These are phyloP conservation scores for Chitala chitala DNA, from an alignment of 2,113 vertebrate species.

Conservation along the genomic window DNA sequence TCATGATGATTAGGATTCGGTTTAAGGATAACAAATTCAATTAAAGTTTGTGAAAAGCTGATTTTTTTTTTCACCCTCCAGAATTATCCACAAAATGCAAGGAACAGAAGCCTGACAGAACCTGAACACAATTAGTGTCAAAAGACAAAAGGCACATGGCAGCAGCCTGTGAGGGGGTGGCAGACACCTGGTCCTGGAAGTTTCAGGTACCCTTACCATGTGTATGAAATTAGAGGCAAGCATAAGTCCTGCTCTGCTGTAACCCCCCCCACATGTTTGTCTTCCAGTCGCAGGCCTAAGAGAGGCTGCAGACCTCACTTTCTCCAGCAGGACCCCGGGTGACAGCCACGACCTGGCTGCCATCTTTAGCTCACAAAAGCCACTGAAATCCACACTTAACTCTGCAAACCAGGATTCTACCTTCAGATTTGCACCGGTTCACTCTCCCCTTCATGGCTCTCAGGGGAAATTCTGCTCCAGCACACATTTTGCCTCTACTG, in stretches of 20 bases:
- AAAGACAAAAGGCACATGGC: neutral
- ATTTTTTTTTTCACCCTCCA: conserved; percentile 23
- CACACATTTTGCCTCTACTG: conserved; percentile 61
- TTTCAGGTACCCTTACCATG: neutral
- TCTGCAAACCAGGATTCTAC: no score
- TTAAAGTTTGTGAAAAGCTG: conserved; percentile 20
- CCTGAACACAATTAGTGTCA: conserved; percentile 16
- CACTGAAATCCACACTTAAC: no score
- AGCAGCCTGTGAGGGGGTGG: neutral
- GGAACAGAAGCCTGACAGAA: conserved; percentile 21
- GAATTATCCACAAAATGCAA: conserved; percentile 8
- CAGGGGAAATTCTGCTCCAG: conserved; percentile 65
- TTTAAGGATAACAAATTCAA: conserved; percentile 21
- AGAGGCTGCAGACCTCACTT: no score
- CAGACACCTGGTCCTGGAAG: neutral
- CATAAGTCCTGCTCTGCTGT: neutral
- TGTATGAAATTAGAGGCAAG: neutral
- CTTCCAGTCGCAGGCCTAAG: no score
- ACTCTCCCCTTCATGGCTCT: conserved; percentile 34
- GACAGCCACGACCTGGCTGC: no score
- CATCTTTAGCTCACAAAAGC: no score
- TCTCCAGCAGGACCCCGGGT: no score
- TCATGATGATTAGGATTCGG: conserved; percentile 5
- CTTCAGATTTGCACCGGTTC: neutral
- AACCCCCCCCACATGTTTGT: no score